Base-by-base conservation (phyloP, 2,888 invertebrate species). In the Apotomis turbidana region DNA sequence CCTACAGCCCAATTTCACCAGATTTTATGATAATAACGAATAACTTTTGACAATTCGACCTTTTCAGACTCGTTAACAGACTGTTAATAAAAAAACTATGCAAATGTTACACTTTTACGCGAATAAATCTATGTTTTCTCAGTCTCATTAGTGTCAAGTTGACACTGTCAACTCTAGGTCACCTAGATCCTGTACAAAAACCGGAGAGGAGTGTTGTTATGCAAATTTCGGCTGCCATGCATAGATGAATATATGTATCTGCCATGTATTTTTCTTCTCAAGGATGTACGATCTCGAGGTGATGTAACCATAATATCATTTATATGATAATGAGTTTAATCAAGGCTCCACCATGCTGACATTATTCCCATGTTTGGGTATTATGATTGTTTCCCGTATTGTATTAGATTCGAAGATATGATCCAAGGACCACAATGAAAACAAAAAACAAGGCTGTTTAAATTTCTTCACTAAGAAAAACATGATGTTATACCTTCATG, bases 281-380 rank as follows among this genome's bases (percentile, higher is more conserved):
- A 75, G 74, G 74, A 75, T 71, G 58, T 68, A 55, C 15, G 13
- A 49, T 66, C 66, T 67, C 68, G 55, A 70, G 68, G 55, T 75
- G 75, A 75, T 70, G 75, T 75, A 75, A 68, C 67, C 61, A 71
- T 44, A 62, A 73, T 36, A 68, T 54, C 46, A 69, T 75, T 73
- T 71, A 62, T 69, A 75, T 75, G 73, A 57, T 74, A 75, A 74
- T 70, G 63, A 71, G 55, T 36, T 57, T 36, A 70, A 74, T 62
- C 66, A 62, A 61, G 67, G 66, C 41, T 70, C 58, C 63, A 15
- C 51, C 57, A 62, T 62, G 57, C 71, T 44, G 44, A 44, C 62
- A 71, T 71, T 58, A 62, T 71, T 71, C 51, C 62, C 62, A 68
- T 71, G 71, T 67, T 66, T 67, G 60, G 55, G 55, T 67, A 61